A percentile compares a stretch with the other conserved stretches of the same genome.
These are phyloP conservation scores for Sinocyclocheilus maitianheensis DNA, from an alignment of 2,113 vertebrate genomes.

Conservation along the genomic window DNA sequence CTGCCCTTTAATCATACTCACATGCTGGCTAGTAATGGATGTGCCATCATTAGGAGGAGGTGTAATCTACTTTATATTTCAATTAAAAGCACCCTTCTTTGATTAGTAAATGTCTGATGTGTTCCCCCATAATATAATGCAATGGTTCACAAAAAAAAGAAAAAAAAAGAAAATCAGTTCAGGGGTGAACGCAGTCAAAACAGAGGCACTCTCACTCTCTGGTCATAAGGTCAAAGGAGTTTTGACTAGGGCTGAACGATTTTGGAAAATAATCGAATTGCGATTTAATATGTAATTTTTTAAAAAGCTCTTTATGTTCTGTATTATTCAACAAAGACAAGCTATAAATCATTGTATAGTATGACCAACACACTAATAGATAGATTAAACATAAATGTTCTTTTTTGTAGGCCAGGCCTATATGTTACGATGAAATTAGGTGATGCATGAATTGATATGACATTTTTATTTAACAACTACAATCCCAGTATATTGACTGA, in stretches of 20 bases:
- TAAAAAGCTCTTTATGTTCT: no score
- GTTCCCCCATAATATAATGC: constrained; percentile 62
- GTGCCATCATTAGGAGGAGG: constrained; percentile 13
- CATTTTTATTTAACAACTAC: no score
- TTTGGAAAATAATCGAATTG: no score
- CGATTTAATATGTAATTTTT: no score
- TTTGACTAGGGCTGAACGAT: background rate
- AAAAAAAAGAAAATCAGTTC: constrained; percentile 41
- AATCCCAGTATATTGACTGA: no score
- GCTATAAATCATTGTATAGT: no score
- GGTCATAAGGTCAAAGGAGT: constrained; percentile 59
- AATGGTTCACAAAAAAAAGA: constrained; percentile 42
- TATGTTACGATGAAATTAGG: no score
- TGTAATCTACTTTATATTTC: constrained; percentile 60
- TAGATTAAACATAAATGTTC: no score
- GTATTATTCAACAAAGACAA: no score
- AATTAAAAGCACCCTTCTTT: constrained; percentile 75
- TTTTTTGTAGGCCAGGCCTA: no score
- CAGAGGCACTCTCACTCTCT: constrained; percentile 60
- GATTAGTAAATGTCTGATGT: constrained; percentile 74
- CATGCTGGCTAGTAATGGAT: background rate
- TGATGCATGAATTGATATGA: no score
- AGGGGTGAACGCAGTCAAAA: constrained; percentile 63
- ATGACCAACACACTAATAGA: no score
- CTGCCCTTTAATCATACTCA: constrained; percentile 9